Percentiles rank a stretch among this genome's conserved stretches.
Conservation (phyloP, 2,113 vertebrate genomes). For the Rhizomys pruinosus region DNA sequence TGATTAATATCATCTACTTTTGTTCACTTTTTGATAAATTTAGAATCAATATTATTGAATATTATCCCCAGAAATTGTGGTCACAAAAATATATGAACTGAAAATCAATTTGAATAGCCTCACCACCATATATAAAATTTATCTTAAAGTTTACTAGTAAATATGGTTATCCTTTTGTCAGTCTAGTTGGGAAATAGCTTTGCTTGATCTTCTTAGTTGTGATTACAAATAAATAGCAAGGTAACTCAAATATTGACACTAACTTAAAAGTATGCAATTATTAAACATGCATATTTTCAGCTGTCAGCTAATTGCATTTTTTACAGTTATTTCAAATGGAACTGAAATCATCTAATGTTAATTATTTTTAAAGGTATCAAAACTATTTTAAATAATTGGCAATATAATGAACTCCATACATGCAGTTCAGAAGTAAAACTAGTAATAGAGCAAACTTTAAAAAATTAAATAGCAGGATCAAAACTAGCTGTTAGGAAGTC, state of each 20-base stretch:
- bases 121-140: not conserved
- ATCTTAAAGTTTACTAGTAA: not conserved
- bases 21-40: not conserved
- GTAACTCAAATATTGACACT: not conserved
- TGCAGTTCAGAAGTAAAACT: not conserved
- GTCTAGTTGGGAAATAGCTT: not conserved
- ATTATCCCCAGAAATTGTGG: slow-evolving; percentile 40
- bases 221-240: not conserved
- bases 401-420: not conserved
- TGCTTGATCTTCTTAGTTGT: not conserved
- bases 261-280: not conserved
- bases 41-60: not conserved
- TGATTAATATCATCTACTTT: not conserved
- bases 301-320: not conserved
- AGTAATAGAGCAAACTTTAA: not conserved
- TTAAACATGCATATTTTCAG: not conserved
- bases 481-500: not conserved
- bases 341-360: not conserved
- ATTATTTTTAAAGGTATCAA: not conserved
- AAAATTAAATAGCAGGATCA: not conserved
- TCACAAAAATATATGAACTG: not conserved
- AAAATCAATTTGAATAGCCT: slow-evolving; percentile 38
- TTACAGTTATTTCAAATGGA: not conserved
- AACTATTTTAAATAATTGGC: not conserved
- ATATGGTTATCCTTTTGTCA: not conserved